Evolutionary conservation across 2,797 vertebrate genomes (phyloP).

Genomic region (Anniella stebbinsi): DNA sequence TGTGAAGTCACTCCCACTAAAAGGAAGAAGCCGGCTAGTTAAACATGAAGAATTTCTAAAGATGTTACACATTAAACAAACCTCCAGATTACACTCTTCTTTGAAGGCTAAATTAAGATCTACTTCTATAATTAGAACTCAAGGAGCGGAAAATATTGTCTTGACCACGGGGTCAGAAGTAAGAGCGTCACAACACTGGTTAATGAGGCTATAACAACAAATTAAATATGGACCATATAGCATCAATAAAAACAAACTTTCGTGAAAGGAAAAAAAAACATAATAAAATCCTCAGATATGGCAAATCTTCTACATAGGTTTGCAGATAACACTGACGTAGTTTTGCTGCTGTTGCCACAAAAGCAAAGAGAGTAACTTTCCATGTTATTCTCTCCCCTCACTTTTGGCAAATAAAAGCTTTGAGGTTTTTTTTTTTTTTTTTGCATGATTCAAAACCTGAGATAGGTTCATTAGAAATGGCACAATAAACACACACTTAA

Average conservation of each 20-base stretch:
- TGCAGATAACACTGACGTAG: not conserved
- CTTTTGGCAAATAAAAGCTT: not conserved
- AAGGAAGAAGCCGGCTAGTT: constrained; percentile 16
- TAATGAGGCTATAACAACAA: not conserved
- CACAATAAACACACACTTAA: not conserved
- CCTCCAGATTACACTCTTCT: not conserved
- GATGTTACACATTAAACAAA: not conserved
- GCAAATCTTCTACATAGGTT: not conserved
- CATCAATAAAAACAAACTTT: not conserved
- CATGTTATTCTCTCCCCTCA: not conserved
- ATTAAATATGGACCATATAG: not conserved
- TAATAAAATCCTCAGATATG: not conserved
- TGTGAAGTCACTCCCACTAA: not conserved
- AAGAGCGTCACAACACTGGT: not conserved
- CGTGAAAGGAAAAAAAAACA: not conserved
- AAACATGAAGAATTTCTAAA: accelerated
- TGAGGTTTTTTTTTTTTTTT: not conserved
- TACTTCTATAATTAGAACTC: not conserved
- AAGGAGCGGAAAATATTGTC: not conserved
- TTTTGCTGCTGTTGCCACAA: not conserved
- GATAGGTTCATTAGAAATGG: not conserved
- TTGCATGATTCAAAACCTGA: not conserved
- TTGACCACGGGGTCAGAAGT: not conserved
- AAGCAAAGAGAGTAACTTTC: not conserved
- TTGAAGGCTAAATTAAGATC: not conserved